A percentile compares a stretch with the other conserved stretches of the same genome.
These are phyloP conservation scores for Merodon equestris DNA, from an alignment of 2,888 invertebrate species.

Conservation along the genomic window DNA sequence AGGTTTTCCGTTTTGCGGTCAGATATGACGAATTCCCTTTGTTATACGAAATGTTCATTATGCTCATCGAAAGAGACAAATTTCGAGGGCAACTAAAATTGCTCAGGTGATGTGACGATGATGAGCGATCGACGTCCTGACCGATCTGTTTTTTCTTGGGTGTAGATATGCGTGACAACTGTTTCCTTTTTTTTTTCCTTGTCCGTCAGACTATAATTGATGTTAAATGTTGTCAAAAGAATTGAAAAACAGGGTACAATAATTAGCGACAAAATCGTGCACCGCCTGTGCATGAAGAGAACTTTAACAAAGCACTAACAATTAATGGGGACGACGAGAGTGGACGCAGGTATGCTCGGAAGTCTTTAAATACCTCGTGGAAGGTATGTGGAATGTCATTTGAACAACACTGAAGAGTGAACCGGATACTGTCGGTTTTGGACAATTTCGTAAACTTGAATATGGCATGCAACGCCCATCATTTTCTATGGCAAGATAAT, in stretches of 20 bases:
- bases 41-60: slow-evolving; percentile 47
- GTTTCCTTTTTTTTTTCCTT: slow-evolving; percentile 44
- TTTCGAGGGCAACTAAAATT: no score
- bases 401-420: no score
- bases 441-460: no score
- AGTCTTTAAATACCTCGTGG: not conserved
- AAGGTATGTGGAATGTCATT: no score
- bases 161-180: slow-evolving; percentile 62
- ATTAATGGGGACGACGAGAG: no score
- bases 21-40: slow-evolving; percentile 54
- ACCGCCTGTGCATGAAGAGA: slow-evolving; percentile 45
- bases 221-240: slow-evolving; percentile 62
- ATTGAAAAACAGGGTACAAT: slow-evolving; percentile 24
- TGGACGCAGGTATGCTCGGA: slow-evolving; percentile 1
- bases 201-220: slow-evolving; percentile 58
- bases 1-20: slow-evolving; percentile 63
- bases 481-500: no score
- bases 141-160: no score
- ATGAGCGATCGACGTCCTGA: not conserved
- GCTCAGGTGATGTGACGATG: slow-evolving; percentile 26
- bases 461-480: no score
- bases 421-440: no score
- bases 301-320: slow-evolving; percentile 1
- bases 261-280: slow-evolving; percentile 59
- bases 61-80: no score